Percentiles rank a stretch among this genome's conserved stretches.
Evolutionary conservation across 2,113 vertebrate species (phyloP).

Genomic region (Prolemur simus): DNA sequence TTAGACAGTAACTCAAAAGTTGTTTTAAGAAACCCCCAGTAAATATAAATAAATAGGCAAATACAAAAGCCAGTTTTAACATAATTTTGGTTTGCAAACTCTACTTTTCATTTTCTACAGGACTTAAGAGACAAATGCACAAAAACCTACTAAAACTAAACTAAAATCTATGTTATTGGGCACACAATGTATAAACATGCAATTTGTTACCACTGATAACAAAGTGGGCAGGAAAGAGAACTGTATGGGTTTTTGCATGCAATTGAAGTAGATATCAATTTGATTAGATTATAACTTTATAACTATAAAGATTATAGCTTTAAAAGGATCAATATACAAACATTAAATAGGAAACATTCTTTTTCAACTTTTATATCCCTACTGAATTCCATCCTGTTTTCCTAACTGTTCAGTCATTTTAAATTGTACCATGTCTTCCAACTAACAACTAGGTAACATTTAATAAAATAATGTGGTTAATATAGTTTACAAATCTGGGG

Average conservation of each 20-base stretch:
- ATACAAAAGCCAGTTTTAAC: background rate
- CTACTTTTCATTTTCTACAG: background rate
- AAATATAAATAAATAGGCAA: background rate
- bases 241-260: background rate
- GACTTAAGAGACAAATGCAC: constrained; percentile 10
- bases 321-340: background rate
- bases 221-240: background rate
- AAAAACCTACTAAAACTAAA: background rate
- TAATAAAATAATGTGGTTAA: background rate
- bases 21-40: background rate
- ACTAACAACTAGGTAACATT: background rate
- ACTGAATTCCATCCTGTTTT: constrained; percentile 41
- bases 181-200: background rate
- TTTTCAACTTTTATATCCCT: background rate
- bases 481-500: background rate
- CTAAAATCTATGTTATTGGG: background rate
- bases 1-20: too few species aligned
- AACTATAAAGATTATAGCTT: background rate
- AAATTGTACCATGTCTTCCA: background rate
- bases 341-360: background rate
- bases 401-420: background rate
- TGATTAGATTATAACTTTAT: background rate
- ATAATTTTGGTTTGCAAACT: background rate
- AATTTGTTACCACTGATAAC: background rate
- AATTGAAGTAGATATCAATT: background rate